Base-by-base conservation (phyloP, 2,888 invertebrate species). In the Polymixis flavicincta region DNA sequence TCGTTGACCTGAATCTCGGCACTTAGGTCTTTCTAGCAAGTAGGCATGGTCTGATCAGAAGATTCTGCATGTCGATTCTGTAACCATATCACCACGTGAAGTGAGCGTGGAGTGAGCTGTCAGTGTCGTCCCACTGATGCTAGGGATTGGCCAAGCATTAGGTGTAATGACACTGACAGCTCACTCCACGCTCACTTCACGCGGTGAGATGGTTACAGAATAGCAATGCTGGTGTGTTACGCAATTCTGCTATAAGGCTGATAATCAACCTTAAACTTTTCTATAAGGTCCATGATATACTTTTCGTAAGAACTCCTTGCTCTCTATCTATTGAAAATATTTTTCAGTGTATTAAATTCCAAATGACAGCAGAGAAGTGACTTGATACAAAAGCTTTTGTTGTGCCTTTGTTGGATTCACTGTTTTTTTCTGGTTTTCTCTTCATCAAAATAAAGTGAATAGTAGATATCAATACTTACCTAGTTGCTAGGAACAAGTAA, bases 181-280 rank as follows among this genome's bases (percentile, higher is more conserved):
- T n/a, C n/a, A n/a, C n/a, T n/a, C n/a, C n/a, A n/a, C n/a, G n/a
- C n/a, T n/a, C n/a, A n/a, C n/a, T n/a, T n/a, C n/a, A n/a, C n/a
- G n/a, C n/a, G n/a, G n/a, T n/a, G n/a, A n/a, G n/a, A n/a, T n/a
- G n/a, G n/a, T n/a, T n/a, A n/a, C n/a, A n/a, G n/a, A n/a, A n/a
- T n/a, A n/a, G n/a, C n/a, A 37, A 5, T 37, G 37, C 3, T 37
- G 6, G 6, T 0, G 3, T 37, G 37, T 37, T 5, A 37, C 37
- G 42, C 9, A 42, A 11, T 42, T 11, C 42, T 42, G 14, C 19
- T 71, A 11, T 0, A 63, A 48, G 11, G 4, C 19, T 71, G 19
- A 19, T 32, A 11, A 71, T 37, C 2, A 73, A 72, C 74, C 57
- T 73, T 19, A 63, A 63, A 28, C 52, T 73, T 32, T 57, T 69